These are phyloP conservation scores for rat (Rattus norvegicus) DNA, from an alignment of 2,113 vertebrate species.

Conservation along the genomic window DNA sequence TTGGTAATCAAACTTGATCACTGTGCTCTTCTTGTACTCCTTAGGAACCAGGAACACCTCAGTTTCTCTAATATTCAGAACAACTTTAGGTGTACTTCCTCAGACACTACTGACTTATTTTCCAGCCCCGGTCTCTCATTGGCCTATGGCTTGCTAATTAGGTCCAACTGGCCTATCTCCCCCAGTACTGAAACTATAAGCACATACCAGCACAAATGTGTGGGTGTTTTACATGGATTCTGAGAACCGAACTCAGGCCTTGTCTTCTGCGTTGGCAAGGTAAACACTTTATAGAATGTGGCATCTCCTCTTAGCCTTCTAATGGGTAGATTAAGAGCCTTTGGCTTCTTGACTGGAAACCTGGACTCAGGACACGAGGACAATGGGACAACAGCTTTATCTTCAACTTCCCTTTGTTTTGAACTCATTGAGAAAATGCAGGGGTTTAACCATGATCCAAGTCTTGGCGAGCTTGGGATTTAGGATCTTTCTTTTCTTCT, in stretches of 20 bases:
- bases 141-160: neutral
- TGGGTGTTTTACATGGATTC: neutral
- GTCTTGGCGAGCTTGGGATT: neutral
- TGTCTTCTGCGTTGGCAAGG: neutral
- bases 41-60: neutral
- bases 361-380: neutral
- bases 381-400: neutral
- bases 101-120: neutral
- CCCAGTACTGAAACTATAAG: neutral
- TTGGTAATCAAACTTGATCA: neutral
- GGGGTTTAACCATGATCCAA: neutral
- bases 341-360: neutral
- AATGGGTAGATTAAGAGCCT: neutral
- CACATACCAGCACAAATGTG: neutral
- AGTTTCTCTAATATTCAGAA: neutral
- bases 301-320: neutral
- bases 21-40: neutral
- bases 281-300: neutral
- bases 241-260: neutral
- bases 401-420: neutral
- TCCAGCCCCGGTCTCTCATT: neutral
- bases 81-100: neutral
- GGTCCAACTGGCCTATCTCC: neutral
- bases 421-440: neutral
- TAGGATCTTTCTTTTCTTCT: neutral